phyloP scores from a whole-genome alignment of 2,888 invertebrate species.

The Drosophila subsilvestris region DNA sequence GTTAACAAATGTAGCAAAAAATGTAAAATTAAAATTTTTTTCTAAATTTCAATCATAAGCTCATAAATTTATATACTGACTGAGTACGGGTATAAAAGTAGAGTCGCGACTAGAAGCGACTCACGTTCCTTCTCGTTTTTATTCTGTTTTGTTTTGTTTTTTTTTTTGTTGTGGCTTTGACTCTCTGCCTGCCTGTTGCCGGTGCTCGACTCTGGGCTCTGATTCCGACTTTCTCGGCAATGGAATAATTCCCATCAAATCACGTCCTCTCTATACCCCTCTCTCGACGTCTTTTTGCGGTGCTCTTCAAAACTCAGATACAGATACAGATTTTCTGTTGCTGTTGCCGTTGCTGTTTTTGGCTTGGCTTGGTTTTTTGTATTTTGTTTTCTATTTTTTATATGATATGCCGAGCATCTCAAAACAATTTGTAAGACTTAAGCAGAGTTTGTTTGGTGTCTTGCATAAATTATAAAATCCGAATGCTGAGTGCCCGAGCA shows the following conservation, averaged over 20 bases:
- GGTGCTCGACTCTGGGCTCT: constrained; percentile 5
- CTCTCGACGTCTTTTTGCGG: constrained; percentile 51
- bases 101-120: too few relatives aligned
- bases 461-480: constrained; percentile 74
- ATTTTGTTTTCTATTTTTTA: constrained; percentile 32
- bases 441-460: constrained; percentile 69
- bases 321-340: constrained; percentile 49
- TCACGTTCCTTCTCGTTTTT: too few relatives aligned
- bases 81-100: too few relatives aligned
- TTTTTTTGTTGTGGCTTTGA: constrained; percentile 36
- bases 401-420: constrained; percentile 68
- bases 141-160: background rate
- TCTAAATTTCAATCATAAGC: too few relatives aligned
- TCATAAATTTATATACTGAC: too few relatives aligned
- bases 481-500: constrained; percentile 51
- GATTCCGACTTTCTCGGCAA: constrained; percentile 50
- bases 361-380: constrained; percentile 11
- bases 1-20: too few relatives aligned
- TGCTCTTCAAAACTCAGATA: constrained; percentile 72
- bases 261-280: constrained; percentile 56
- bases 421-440: constrained; percentile 76
- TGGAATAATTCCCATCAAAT: constrained; percentile 73
- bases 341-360: constrained; percentile 16
- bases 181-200: constrained; percentile 38
- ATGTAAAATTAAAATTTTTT: too few relatives aligned